Percentiles rank a stretch among this genome's conserved stretches.
Evolutionary conservation across 2,888 invertebrate species (phyloP).

Genomic region (Chymomyza caudatula): DNA sequence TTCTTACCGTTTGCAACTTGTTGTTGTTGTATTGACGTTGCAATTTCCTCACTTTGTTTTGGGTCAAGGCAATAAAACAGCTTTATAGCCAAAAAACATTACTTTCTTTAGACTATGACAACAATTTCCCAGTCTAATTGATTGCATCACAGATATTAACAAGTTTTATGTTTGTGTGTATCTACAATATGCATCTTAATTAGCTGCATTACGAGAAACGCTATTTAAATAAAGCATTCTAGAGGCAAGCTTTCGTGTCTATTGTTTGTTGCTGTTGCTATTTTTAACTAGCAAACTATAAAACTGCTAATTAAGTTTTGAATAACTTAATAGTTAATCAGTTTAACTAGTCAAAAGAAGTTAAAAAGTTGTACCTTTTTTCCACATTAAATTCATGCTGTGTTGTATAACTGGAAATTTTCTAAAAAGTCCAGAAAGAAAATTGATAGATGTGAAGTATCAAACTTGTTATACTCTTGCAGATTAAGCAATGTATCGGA

Average conservation of each 20-base stretch:
- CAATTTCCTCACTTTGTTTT: constrained; percentile 60
- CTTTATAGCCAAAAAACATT: constrained; percentile 32
- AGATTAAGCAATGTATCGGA: neutral
- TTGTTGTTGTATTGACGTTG: constrained; percentile 30
- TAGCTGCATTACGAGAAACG: constrained; percentile 35
- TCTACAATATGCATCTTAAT: constrained; percentile 15
- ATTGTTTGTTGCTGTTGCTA: neutral
- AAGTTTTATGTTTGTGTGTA: neutral
- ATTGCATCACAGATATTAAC: neutral
- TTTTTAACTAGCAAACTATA: constrained; percentile 7
- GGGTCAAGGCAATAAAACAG: constrained; percentile 64
- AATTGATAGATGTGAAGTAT: constrained; percentile 5
- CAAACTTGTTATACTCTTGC: constrained; percentile 8
- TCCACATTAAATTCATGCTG: neutral
- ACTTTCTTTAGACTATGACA: constrained; percentile 32
- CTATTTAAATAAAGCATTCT: constrained; percentile 42
- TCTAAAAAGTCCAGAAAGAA: constrained; percentile 28
- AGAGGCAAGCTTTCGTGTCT: constrained; percentile 21
- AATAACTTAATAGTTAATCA: constrained; percentile 68
- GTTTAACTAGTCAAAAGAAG: constrained; percentile 39
- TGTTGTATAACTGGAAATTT: constrained; percentile 65
- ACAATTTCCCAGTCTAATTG: neutral
- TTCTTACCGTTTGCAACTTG: constrained; percentile 68
- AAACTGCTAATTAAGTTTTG: constrained; percentile 61
- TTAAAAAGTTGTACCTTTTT: neutral